Evolutionary conservation across 1,140 invertebrate genomes (phyloP).

Genomic region (Meloidogyne floridensis): DNA sequence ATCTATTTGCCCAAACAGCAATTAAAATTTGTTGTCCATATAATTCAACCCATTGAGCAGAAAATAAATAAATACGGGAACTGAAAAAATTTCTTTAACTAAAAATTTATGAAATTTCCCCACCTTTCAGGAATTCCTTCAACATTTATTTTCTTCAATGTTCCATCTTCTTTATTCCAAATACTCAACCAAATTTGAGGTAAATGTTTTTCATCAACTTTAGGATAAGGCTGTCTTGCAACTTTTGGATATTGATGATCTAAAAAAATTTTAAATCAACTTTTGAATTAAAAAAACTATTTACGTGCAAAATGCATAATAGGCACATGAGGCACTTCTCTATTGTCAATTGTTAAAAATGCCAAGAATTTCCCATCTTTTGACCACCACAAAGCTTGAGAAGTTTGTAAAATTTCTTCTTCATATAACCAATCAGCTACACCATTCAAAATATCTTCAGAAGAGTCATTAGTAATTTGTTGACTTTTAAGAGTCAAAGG

Average conservation of each 20-base stretch:
- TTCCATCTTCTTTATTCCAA: conserved; percentile 42
- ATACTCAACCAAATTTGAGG: conserved; percentile 44
- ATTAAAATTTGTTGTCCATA: conserved; percentile 50
- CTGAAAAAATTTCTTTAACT: conserved; percentile 31
- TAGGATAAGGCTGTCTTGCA: conserved; percentile 56
- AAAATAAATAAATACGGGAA: conserved; percentile 50
- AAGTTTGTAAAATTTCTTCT: conserved; percentile 56
- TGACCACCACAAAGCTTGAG: conserved; percentile 63
- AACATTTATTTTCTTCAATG: conserved; percentile 22
- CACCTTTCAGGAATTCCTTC: conserved; percentile 35
- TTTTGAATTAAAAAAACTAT: conserved; percentile 20
- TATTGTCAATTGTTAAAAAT: conserved; percentile 56
- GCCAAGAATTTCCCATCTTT: conserved; percentile 50
- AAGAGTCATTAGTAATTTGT: conserved; percentile 47
- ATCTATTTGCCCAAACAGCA: conserved; percentile 61
- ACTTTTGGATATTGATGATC: conserved; percentile 45
- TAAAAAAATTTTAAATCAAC: conserved; percentile 6
- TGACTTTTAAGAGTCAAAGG: conserved; percentile 36
- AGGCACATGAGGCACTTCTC: conserved; percentile 43
- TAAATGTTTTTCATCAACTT: conserved; percentile 52
- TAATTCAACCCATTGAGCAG: conserved; percentile 49
- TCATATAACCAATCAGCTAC: conserved; percentile 65
- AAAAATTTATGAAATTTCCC: not conserved
- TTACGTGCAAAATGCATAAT: conserved; percentile 35
- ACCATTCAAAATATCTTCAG: conserved; percentile 49